Conservation (phyloP, 2,888 invertebrate species). For the Cryptus viduatorius region DNA sequence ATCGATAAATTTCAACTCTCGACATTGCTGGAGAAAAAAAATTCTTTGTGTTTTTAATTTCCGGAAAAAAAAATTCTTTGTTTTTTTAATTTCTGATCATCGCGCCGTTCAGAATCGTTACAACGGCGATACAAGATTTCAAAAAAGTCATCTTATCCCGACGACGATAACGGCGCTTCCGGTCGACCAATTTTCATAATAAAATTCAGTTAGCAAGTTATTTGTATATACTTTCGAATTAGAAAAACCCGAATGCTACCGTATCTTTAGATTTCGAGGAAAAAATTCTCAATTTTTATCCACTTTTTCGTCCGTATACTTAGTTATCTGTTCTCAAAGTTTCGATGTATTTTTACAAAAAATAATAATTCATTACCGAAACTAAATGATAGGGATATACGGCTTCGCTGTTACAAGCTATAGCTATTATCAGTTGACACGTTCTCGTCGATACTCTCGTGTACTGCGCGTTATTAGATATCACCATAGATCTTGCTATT, state of each 20-base stretch:
- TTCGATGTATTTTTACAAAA: not conserved
- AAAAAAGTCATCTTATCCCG: no score
- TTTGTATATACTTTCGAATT: not conserved
- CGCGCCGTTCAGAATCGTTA: no score
- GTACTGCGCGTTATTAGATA: conserved; percentile 83
- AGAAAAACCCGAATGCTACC: not conserved
- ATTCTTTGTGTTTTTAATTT: no score
- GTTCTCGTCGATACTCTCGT: conserved; percentile 82
- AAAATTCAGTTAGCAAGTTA: no score
- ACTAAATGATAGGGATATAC: conserved; percentile 82
- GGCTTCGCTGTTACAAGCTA: conserved; percentile 82
- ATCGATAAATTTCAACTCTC: no score
- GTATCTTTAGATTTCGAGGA: not conserved
- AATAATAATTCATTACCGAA: conserved; percentile 77
- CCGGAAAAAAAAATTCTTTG: no score
- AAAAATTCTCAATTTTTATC: not conserved
- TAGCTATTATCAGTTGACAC: conserved; percentile 83
- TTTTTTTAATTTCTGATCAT: no score
- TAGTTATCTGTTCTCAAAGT: no score
- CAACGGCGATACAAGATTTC: no score
- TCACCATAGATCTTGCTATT: conserved; percentile 83
- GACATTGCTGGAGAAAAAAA: no score
- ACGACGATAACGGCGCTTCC: no score
- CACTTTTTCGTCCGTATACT: not conserved
- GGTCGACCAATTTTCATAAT: no score